Percentiles rank a stretch among this genome's conserved stretches.
Evolutionary conservation across 2,888 invertebrate species (phyloP).

Genomic region (Spodoptera littoralis): DNA sequence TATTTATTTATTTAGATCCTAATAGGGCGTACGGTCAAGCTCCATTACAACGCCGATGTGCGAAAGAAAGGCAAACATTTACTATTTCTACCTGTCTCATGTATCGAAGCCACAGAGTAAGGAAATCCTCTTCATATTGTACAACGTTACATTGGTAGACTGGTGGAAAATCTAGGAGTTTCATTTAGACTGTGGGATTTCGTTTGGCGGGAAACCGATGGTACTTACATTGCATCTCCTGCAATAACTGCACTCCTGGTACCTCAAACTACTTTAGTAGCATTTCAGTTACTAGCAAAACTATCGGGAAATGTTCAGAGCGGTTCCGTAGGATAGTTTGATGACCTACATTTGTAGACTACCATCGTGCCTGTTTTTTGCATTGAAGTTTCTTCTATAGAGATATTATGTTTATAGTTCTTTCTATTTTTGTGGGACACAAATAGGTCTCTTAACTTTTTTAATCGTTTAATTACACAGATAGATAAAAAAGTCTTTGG

Average conservation of each 20-base stretch:
- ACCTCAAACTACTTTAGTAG: conserved; percentile 13
- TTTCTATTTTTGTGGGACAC: too few species aligned
- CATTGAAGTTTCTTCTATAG: too few species aligned
- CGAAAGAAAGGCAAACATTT: conserved; percentile 10
- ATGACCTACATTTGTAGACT: too few species aligned
- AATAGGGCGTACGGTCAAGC: neutral
- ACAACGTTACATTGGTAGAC: conserved; percentile 2
- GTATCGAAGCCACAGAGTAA: conserved; percentile 18
- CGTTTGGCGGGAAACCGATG: conserved; percentile 3
- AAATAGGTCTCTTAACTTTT: too few species aligned
- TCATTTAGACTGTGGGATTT: conserved; percentile 4
- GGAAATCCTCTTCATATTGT: neutral
- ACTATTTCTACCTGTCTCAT: neutral
- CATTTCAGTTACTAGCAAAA: too few species aligned
- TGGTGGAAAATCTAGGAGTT: neutral
- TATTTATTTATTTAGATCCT: neutral
- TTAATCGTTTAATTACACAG: too few species aligned
- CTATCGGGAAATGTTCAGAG: too few species aligned
- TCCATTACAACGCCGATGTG: conserved; percentile 4
- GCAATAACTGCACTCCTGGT: conserved; percentile 18
- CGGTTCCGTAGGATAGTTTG: too few species aligned
- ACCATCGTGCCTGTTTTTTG: too few species aligned
- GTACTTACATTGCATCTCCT: conserved; percentile 3
- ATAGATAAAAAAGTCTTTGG: too few species aligned
- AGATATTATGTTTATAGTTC: too few species aligned